Evolutionary conservation across 2,888 invertebrate species (phyloP), one percentile per base, ranked within the genome.

Genomic region (Tachina fera): DNA sequence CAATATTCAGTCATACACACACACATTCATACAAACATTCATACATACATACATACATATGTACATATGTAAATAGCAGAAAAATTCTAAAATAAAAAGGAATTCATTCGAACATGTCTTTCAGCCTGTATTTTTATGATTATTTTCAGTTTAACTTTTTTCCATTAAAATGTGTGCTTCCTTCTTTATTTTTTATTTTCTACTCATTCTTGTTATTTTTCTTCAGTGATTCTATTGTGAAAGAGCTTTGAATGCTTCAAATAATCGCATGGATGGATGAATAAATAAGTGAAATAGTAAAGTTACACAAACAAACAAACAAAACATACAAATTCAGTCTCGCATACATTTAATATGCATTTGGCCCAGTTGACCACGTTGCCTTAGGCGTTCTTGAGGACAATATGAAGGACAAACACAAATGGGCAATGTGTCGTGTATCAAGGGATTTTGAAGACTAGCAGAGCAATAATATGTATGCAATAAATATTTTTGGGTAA

Each of bases 241-340:
- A 61, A 71, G 84, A 84, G 78, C 84, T 81, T 81, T 84, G 77
- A 77, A 86, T 84, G 84, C 84, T 81, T 86, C 56, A 81, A 84
- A 87, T 87, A 78, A 81, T 87, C 81, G 81, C 75, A 81, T 87
- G 84, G 74, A 81, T 84, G 84, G 74, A 78, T 86, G 84, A 81
- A 65, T 81, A 81, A 84, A 84, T 76, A 80, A 86, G 77, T 72
- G 67, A 83, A 81, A 83, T 74, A 53, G 67, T 78, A 78, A 85
- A 78, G 74, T 74, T 78, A 49, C 41, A 51, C 56, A 76, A 81
- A 68, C 77, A 41, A 71, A 63, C 31, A 51, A 16, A 45, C 3
- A 47, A 31, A 5, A 6, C 16, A 65, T 56, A 6, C 31, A 65
- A 5, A 31, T 9, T 16, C 13, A 22, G 60, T 6, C 49, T 11